Evolutionary conservation across 2,888 invertebrate species (phyloP).

Genomic region (Pseudanteris insignis): DNA sequence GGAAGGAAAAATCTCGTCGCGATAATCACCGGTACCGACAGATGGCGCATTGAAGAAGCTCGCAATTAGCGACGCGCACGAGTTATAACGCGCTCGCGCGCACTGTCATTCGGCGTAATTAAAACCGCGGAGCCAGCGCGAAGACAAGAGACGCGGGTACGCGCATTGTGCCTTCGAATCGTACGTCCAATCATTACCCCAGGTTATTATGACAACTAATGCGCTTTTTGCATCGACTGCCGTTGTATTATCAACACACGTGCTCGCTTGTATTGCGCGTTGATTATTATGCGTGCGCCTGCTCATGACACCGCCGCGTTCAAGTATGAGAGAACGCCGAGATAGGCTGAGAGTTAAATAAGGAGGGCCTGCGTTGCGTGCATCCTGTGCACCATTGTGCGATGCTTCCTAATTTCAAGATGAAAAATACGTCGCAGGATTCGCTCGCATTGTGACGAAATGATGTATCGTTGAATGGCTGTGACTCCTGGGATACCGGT

Average conservation of each 20-base stretch:
- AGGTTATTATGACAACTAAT: constrained; percentile 58
- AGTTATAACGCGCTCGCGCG: constrained; percentile 43
- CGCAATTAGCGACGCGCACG: constrained; percentile 29
- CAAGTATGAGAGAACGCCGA: too few relatives aligned
- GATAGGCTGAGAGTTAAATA: too few relatives aligned
- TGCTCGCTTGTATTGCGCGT: too few relatives aligned
- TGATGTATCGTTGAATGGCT: constrained; percentile 25
- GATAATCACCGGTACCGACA: too few relatives aligned
- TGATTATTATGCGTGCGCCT: too few relatives aligned
- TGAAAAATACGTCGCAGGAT: constrained; percentile 38
- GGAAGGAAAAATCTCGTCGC: too few relatives aligned
- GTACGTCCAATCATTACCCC: constrained; percentile 59
- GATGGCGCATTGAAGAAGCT: constrained; percentile 31
- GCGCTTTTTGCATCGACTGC: constrained; percentile 52
- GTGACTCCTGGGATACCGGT: too few relatives aligned
- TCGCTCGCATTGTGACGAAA: constrained; percentile 32
- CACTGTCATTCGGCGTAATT: constrained; percentile 65
- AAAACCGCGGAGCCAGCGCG: constrained; percentile 59
- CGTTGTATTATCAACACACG: too few relatives aligned
- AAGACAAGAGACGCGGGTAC: constrained; percentile 49
- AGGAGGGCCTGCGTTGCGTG: constrained; percentile 13
- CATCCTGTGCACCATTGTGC: constrained; percentile 22
- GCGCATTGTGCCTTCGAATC: constrained; percentile 31
- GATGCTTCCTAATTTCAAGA: constrained; percentile 46
- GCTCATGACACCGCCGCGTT: too few relatives aligned